Evolutionary conservation across 2,888 invertebrate species (phyloP).

Genomic region (Epinotia demarniana): DNA sequence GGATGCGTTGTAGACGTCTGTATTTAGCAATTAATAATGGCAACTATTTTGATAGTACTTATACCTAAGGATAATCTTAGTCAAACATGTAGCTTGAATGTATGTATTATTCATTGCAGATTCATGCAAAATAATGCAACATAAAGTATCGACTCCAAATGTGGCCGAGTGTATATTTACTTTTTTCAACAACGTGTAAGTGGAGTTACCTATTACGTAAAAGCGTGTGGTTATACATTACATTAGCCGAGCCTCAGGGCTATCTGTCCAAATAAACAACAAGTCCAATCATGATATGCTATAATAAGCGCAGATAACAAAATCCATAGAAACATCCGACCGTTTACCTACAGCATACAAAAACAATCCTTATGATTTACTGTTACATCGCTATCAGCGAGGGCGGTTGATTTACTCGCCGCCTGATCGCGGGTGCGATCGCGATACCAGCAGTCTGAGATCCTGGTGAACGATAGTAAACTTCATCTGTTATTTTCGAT

Average conservation of each 20-base stretch:
- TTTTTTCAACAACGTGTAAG: background rate
- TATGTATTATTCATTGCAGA: background rate
- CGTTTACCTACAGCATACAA: slow-evolving; percentile 53
- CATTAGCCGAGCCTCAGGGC: background rate
- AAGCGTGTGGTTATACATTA: background rate
- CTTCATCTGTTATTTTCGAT: slow-evolving; percentile 9
- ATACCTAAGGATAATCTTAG: background rate
- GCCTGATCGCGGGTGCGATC: slow-evolving; percentile 54
- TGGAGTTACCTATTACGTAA: background rate
- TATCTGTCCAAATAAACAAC: slow-evolving; percentile 13
- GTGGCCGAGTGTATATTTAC: background rate
- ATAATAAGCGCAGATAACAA: slow-evolving; percentile 22
- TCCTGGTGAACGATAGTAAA: slow-evolving; percentile 22
- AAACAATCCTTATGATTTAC: slow-evolving; percentile 80
- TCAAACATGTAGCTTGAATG: background rate
- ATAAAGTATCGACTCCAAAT: too few relatives aligned
- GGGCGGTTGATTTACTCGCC: slow-evolving; percentile 79
- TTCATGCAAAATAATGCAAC: too few relatives aligned
- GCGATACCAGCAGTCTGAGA: slow-evolving; percentile 34
- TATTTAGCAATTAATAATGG: background rate
- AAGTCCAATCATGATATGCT: slow-evolving; percentile 5
- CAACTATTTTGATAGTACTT: background rate
- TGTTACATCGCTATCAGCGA: slow-evolving; percentile 70
- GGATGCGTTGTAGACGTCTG: slow-evolving; percentile 7
- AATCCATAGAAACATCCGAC: slow-evolving; percentile 15